Percentiles rank a stretch among this genome's conserved stretches.
Evolutionary conservation across 2,113 vertebrate genomes (phyloP).

Genomic region (Cathartes aura): DNA sequence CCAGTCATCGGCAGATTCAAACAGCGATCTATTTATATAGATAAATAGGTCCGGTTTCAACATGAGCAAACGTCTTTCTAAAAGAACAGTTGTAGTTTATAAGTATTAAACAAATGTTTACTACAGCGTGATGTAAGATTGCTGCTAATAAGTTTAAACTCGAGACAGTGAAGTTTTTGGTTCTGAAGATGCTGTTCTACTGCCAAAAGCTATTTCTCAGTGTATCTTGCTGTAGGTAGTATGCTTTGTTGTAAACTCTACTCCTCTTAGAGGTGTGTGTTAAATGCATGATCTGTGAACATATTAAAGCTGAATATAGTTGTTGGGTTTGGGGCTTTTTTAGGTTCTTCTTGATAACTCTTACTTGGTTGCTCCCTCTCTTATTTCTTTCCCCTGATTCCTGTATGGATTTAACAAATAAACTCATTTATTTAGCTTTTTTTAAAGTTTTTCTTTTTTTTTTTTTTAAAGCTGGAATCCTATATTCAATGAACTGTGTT

Average conservation of each 20-base stretch:
- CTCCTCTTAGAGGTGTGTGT: background rate
- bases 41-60: background rate
- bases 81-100: background rate
- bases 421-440: background rate
- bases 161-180: background rate
- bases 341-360: background rate
- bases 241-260: background rate
- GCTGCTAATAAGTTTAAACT: background rate
- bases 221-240: background rate
- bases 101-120: background rate
- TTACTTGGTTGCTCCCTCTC: background rate
- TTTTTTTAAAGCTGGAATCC: background rate
- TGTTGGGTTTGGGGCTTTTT: background rate
- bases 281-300: background rate
- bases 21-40: background rate
- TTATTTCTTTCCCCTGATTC: background rate
- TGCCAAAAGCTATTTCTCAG: background rate
- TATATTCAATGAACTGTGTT: fast-evolving
- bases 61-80: background rate
- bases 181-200: background rate
- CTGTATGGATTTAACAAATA: background rate
- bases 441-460: no score
- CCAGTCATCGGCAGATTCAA: slow-evolving; percentile 22
- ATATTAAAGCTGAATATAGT: background rate
- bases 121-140: background rate